Evolutionary conservation across 53 echinoderm and acorn worm species (phyloP).

Genomic region (Temnopleurus reevesii): DNA sequence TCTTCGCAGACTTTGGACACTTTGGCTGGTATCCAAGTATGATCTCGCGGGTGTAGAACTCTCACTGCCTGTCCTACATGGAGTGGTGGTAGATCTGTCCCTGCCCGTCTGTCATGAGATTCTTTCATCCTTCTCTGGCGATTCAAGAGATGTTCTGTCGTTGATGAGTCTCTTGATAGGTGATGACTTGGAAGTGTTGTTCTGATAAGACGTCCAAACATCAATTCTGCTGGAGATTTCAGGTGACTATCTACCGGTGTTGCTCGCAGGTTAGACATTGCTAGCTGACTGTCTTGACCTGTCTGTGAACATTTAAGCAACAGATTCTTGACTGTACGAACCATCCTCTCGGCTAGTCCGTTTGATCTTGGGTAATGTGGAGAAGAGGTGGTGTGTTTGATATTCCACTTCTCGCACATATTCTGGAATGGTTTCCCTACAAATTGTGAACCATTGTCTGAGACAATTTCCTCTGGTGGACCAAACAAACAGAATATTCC

Average conservation of each 20-base stretch:
- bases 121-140: constrained; percentile 48
- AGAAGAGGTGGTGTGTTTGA: constrained; percentile 69
- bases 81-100: constrained; percentile 62
- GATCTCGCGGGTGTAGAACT: constrained; percentile 54
- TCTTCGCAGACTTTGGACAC: constrained; percentile 59
- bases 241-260: constrained; percentile 64
- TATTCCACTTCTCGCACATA: constrained; percentile 64
- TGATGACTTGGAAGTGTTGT: too few species aligned
- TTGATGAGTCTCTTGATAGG: background rate
- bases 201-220: constrained; percentile 61
- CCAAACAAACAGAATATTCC: constrained; percentile 54
- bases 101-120: constrained; percentile 59
- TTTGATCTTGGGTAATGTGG: constrained; percentile 69
- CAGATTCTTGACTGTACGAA: constrained; percentile 66
- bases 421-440: constrained; percentile 57
- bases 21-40: constrained; percentile 66
- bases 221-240: constrained; percentile 73
- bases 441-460: constrained; percentile 72
- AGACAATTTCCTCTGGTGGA: constrained; percentile 62
- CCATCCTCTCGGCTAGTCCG: constrained; percentile 71
- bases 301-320: constrained; percentile 70
- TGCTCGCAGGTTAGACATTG: constrained; percentile 59
- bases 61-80: constrained; percentile 63
- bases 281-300: constrained; percentile 62
- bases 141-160: constrained; percentile 26